A percentile compares a stretch with the other conserved stretches of the same genome.
These are phyloP conservation scores for Hylaeus volcanicus DNA, from an alignment of 1,140 invertebrate genomes.

Conservation along the genomic window DNA sequence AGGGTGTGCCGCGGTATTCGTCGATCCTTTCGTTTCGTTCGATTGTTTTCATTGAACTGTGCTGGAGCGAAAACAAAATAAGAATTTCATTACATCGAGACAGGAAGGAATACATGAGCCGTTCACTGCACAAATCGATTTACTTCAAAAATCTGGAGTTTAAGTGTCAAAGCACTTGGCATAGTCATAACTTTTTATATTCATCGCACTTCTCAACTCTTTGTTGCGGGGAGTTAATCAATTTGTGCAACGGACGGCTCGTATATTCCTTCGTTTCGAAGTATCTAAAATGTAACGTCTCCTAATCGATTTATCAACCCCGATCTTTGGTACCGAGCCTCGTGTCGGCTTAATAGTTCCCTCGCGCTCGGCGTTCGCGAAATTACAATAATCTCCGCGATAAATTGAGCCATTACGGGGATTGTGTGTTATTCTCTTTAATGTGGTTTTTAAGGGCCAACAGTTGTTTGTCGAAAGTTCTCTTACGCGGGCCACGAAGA, in stretches of 20 bases:
- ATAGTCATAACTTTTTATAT: too few species aligned
- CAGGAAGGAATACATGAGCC: too few species aligned
- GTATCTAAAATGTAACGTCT: background rate
- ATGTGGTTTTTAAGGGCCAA: background rate
- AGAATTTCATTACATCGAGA: constrained; percentile 35
- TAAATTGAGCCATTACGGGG: constrained; percentile 40
- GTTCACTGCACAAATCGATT: too few species aligned
- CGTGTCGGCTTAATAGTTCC: constrained; percentile 13
- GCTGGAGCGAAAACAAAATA: too few species aligned
- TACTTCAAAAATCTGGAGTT: too few species aligned
- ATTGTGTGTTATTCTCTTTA: background rate
- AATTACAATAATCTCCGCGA: constrained; percentile 37
- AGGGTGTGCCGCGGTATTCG: constrained; percentile 48
- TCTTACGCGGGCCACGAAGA: background rate
- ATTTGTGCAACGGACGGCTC: too few species aligned
- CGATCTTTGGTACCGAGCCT: background rate
- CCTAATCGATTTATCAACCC: constrained; percentile 14
- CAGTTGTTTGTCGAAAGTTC: constrained; percentile 13
- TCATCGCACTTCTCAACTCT: too few species aligned
- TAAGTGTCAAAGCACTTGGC: too few species aligned
- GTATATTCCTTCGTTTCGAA: too few species aligned
- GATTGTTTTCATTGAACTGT: too few species aligned
- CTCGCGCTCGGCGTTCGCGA: background rate
- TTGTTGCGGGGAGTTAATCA: too few species aligned
- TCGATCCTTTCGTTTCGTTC: background rate